These are phyloP conservation scores for Andrena fulva DNA, from an alignment of 2,888 invertebrate genomes.

Conservation along the genomic window DNA sequence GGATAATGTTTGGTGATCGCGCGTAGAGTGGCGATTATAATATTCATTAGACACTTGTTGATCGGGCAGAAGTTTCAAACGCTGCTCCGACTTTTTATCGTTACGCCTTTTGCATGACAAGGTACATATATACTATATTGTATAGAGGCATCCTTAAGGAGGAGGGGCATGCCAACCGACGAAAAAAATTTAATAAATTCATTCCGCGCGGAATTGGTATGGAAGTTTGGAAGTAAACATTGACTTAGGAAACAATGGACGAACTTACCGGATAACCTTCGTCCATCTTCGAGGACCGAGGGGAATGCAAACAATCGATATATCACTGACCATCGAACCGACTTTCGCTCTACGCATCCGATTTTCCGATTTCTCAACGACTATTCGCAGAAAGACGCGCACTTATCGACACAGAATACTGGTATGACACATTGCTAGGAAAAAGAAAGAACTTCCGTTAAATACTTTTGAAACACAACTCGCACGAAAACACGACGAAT, in stretches of 20 bases:
- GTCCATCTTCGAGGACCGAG: conserved; percentile 17
- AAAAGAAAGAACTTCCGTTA: conserved; percentile 4
- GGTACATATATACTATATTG: too few relatives aligned
- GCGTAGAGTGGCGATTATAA: too few relatives aligned
- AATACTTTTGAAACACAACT: conserved; percentile 25
- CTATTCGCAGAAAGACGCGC: not conserved
- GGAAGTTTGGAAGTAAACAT: not conserved
- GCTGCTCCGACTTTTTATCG: too few relatives aligned
- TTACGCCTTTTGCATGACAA: too few relatives aligned
- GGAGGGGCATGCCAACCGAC: too few relatives aligned
- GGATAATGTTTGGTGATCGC: too few relatives aligned
- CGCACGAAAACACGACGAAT: conserved; percentile 17
- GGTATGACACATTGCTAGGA: not conserved
- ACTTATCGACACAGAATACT: not conserved
- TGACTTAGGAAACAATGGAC: not conserved
- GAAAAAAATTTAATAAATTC: not conserved
- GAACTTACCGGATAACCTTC: conserved; percentile 31
- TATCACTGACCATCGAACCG: not conserved
- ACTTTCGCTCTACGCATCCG: not conserved
- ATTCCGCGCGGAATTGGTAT: not conserved
- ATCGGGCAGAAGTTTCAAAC: too few relatives aligned
- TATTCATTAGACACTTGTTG: too few relatives aligned
- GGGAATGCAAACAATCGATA: too few relatives aligned
- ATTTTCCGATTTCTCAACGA: not conserved
- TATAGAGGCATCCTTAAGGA: too few relatives aligned